A percentile compares a stretch with the other conserved stretches of the same genome.
Evolutionary conservation across 2,113 vertebrate genomes (phyloP).

Genomic region (Pelecanus crispus): DNA sequence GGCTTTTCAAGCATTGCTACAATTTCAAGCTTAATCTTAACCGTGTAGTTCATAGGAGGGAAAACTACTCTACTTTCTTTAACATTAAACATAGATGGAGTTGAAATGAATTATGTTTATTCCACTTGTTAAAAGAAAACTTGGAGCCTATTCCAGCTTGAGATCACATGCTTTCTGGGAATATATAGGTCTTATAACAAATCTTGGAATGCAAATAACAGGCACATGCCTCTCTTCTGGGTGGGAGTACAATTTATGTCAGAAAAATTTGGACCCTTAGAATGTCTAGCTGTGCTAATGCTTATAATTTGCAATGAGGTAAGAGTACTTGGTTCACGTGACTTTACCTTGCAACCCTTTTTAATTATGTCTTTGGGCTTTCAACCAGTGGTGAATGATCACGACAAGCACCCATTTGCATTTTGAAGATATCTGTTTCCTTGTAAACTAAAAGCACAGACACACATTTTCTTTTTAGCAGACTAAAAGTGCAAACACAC

Average conservation of each 20-base stretch:
- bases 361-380: neutral
- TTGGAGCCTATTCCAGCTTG: conserved; percentile 21
- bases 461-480: neutral
- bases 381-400: neutral
- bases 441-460: neutral
- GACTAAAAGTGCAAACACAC: neutral
- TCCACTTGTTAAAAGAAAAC: conserved; percentile 57
- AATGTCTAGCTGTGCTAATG: neutral
- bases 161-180: conserved; percentile 44
- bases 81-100: conserved; percentile 27
- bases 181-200: conserved; percentile 35
- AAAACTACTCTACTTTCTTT: conserved; percentile 40
- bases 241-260: neutral
- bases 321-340: neutral
- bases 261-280: neutral
- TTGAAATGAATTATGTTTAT: conserved; percentile 64
- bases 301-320: neutral
- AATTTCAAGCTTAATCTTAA: neutral
- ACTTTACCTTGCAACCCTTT: neutral
- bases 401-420: neutral
- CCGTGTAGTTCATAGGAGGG: neutral
- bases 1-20: neutral
- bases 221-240: neutral
- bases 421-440: neutral
- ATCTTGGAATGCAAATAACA: conserved; percentile 46